Evolutionary conservation across 2,797 vertebrate species (phyloP).

Genomic region (Coilia nasus): DNA sequence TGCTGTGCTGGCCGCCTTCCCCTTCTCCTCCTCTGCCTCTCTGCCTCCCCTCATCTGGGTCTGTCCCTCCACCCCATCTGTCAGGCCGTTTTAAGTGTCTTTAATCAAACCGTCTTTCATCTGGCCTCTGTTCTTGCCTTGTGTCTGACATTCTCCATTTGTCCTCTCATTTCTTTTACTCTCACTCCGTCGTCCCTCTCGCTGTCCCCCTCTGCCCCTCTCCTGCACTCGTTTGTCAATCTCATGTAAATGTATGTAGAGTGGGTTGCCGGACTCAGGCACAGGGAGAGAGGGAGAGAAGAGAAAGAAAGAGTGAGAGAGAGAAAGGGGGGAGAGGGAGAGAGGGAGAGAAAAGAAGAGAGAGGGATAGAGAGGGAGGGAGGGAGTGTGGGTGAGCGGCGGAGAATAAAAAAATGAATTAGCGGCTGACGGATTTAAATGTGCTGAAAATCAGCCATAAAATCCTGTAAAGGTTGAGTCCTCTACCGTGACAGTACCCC

Average conservation of each 20-base stretch:
- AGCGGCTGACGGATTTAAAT: slow-evolving; percentile 10
- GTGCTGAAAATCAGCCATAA: slow-evolving; percentile 23
- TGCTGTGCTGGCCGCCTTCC: neutral
- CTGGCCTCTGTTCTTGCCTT: neutral
- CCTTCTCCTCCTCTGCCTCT: neutral
- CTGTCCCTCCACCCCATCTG: slow-evolving; percentile 18
- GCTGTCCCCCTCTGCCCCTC: neutral
- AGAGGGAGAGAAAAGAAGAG: slow-evolving; percentile 33
- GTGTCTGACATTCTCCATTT: neutral
- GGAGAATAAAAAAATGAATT: slow-evolving; percentile 13
- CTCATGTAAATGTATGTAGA: slow-evolving; percentile 24
- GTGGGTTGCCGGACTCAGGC: slow-evolving; percentile 22
- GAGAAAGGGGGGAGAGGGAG: slow-evolving; percentile 27
- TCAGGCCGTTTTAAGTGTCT: slow-evolving; percentile 21
- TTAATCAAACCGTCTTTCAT: slow-evolving; percentile 26
- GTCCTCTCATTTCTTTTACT: neutral
- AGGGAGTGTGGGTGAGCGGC: neutral
- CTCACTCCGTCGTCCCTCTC: neutral
- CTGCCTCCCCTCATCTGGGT: slow-evolving; percentile 5
- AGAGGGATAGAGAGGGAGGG: slow-evolving; percentile 35
- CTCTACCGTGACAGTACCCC: slow-evolving; percentile 13
- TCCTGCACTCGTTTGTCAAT: slow-evolving; percentile 13
- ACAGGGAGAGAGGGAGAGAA: slow-evolving; percentile 27
- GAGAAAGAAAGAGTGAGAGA: slow-evolving; percentile 36
- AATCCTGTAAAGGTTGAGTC: slow-evolving; percentile 21